A percentile compares a stretch with the other conserved stretches of the same genome.
Evolutionary conservation across 2,113 vertebrate genomes (phyloP).

Genomic region (Castor canadensis): DNA sequence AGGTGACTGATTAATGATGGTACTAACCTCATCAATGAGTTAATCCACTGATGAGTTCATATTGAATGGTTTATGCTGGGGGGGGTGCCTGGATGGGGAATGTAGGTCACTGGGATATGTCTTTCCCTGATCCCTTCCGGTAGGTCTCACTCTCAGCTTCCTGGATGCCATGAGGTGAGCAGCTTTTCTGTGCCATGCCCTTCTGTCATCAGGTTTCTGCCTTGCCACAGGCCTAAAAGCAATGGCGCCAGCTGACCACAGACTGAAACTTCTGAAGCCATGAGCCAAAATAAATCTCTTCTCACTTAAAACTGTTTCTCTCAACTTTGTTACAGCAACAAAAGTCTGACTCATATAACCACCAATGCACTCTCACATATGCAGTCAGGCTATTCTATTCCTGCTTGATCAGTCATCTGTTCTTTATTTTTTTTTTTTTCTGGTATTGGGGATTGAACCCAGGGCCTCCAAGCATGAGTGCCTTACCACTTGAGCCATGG

Average conservation of each 20-base stretch:
- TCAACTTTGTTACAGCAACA: neutral
- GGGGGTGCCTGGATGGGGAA: neutral
- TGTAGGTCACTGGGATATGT: neutral
- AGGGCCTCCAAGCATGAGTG: too few relatives aligned
- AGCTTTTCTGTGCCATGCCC: neutral
- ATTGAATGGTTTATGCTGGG: neutral
- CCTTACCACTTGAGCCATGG: too few relatives aligned
- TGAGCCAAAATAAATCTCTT: neutral
- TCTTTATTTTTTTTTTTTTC: too few relatives aligned
- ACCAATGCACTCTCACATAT: neutral
- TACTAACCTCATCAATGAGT: neutral
- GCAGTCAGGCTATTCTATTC: neutral
- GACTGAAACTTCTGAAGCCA: neutral
- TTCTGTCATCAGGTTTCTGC: neutral
- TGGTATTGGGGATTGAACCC: too few relatives aligned
- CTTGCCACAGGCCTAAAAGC: neutral
- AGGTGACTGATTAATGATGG: neutral
- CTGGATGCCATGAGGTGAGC: neutral
- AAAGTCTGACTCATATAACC: neutral
- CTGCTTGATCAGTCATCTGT: too few relatives aligned
- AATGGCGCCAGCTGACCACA: neutral
- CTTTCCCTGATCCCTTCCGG: neutral
- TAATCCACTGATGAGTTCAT: neutral
- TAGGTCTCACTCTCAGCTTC: neutral
- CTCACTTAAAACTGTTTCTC: neutral